A percentile compares a stretch with the other conserved stretches of the same genome.
These are phyloP conservation scores for Pollachius pollachius DNA, from an alignment of 2,113 vertebrate genomes.

Conservation along the genomic window DNA sequence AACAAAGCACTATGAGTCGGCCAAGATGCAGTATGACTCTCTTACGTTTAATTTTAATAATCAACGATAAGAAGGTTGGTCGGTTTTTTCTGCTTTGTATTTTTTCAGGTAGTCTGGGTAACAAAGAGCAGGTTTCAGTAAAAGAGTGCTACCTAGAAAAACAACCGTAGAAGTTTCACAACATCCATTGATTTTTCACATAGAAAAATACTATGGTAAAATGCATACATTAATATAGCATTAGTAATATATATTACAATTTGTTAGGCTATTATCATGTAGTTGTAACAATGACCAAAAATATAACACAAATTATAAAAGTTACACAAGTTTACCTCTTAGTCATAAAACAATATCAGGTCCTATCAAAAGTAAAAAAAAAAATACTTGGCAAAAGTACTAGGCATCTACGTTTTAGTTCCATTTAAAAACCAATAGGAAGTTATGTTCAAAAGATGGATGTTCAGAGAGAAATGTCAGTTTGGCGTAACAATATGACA, in stretches of 20 bases:
- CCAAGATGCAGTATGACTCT: too few species aligned
- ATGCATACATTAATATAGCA: slow-evolving; percentile 35
- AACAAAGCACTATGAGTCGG: too few species aligned
- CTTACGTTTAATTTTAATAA: too few species aligned
- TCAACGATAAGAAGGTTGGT: too few species aligned
- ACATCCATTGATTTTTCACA: slow-evolving; percentile 66
- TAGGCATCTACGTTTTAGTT: slow-evolving; percentile 40
- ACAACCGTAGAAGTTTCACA: too few species aligned
- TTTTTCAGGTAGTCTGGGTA: too few species aligned
- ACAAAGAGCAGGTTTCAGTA: too few species aligned
- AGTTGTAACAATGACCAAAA: slow-evolving; percentile 29
- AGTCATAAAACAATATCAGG: too few species aligned
- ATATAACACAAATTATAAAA: slow-evolving; percentile 7
- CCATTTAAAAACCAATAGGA: slow-evolving; percentile 52
- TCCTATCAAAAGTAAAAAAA: slow-evolving; percentile 18
- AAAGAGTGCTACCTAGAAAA: too few species aligned
- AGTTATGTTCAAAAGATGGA: slow-evolving; percentile 4
- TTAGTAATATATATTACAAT: slow-evolving; percentile 82
- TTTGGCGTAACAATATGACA: too few species aligned
- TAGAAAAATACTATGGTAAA: slow-evolving; percentile 94
- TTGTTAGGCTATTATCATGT: slow-evolving; percentile 82
- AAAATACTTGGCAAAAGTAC: slow-evolving; percentile 29
- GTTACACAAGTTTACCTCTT: slow-evolving; percentile 27
- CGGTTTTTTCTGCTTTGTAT: too few species aligned
- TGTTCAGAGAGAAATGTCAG: too few species aligned